These are phyloP conservation scores for Carollia perspicillata DNA, from an alignment of 2,113 vertebrate genomes.

Conservation along the genomic window DNA sequence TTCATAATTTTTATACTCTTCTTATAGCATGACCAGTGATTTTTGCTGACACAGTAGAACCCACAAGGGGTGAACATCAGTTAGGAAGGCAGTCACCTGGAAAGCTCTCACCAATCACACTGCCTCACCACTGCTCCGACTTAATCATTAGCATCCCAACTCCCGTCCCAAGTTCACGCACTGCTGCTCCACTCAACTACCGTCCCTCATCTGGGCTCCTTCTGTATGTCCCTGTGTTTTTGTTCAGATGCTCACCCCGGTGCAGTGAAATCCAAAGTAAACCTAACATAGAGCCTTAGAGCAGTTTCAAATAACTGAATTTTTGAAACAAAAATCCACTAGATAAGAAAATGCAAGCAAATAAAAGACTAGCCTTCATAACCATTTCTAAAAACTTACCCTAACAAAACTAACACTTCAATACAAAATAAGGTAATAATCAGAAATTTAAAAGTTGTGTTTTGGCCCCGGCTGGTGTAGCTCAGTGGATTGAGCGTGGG, in stretches of 20 bases:
- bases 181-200: neutral
- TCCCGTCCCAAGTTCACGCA: slow-evolving; percentile 8
- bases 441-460: neutral
- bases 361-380: neutral
- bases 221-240: neutral
- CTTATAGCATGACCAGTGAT: neutral
- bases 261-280: neutral
- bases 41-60: slow-evolving; percentile 47
- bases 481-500: no score
- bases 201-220: neutral
- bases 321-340: slow-evolving; percentile 7
- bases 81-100: slow-evolving; percentile 42
- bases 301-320: neutral
- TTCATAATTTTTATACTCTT: slow-evolving; percentile 23
- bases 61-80: neutral
- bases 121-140: neutral
- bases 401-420: neutral
- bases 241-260: neutral
- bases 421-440: neutral
- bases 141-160: slow-evolving; percentile 37
- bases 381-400: slow-evolving; percentile 28
- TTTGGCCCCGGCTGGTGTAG: no score
- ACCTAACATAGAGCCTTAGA: neutral
- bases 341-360: neutral
- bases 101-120: slow-evolving; percentile 57